Evolutionary conservation across 2,888 invertebrate species (phyloP), one percentile per base, ranked within the genome.

Genomic region (Polydrusus cervinus): DNA sequence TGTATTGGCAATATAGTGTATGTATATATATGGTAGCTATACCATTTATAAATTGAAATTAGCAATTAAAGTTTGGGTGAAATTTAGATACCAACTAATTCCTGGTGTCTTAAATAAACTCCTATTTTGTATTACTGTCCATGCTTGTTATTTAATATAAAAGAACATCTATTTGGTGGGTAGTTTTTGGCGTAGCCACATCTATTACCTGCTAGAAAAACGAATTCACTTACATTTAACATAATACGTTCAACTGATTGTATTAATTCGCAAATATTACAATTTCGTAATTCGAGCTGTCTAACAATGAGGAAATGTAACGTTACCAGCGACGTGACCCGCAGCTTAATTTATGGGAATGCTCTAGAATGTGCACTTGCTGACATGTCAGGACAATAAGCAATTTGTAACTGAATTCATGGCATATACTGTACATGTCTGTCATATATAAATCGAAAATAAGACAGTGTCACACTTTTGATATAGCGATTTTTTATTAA

Each of bases 271-370:
- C 60, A 61, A 70, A 70, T n/a, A n/a, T 70, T 70, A 57, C 51
- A 30, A 61, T 49, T 62, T 2, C 62, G 43, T 62, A 18, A 49
- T 53, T 49, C 64, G 18, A 64, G 61, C 18, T 18, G 67, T 34
- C 55, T 38, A 49, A 67, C 73, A 67, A 51, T 61, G 61, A 18
- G 51, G 66, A 64, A 40, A 71, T 71, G 71, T 71, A 47, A 53
- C 57, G 38, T 40, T 73, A 67, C 60, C 73, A 67, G 14, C 73
- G 57, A 67, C 73, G 66, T 73, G 73, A 67, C 73, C 67, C 61
- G 61, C 47, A 57, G 16, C 20, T 49, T 61, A 67, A 73, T 73
- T 73, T 73, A 73, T 67, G 61, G 61, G 30, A 30, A 67, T 57
- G 67, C 51, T 71, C 62, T 38, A n/a, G 71, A 49, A 61, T 71